Percentiles rank a stretch among this genome's conserved stretches.
These are phyloP conservation scores for Acropternis orthonyx DNA, from an alignment of 2,797 vertebrate genomes.

Conservation along the genomic window DNA sequence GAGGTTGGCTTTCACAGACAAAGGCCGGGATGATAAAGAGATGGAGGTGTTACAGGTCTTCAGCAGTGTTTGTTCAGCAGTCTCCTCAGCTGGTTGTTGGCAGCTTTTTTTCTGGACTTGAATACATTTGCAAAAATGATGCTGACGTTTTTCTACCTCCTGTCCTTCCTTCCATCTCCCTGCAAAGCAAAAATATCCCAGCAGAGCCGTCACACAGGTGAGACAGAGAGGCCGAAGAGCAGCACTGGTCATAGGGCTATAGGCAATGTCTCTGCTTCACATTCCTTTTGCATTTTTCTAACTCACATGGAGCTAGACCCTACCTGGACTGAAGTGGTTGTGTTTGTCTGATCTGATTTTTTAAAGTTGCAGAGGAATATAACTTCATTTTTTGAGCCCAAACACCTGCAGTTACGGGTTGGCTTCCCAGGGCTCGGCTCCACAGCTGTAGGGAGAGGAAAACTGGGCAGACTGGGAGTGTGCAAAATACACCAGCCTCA, in stretches of 20 bases:
- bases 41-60: not conserved
- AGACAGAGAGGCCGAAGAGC: not conserved
- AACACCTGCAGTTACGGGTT: not conserved
- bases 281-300: constrained; percentile 28
- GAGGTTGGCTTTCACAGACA: not conserved
- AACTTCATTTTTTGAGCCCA: not conserved
- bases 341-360: not conserved
- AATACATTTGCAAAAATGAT: constrained; percentile 40
- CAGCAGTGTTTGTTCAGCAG: not conserved
- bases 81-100: constrained; percentile 23
- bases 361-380: not conserved
- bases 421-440: not conserved
- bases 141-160: constrained; percentile 1
- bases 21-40: not conserved
- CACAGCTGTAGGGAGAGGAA: not conserved
- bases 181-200: not conserved
- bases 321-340: not conserved
- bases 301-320: not conserved
- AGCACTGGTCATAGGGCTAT: not conserved
- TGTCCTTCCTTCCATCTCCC: constrained; percentile 16
- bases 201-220: not conserved
- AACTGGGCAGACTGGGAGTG: not conserved
- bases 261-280: not conserved
- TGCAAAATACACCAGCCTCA: not conserved
- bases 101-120: constrained; percentile 23